These are phyloP conservation scores for Bubo bubo DNA, from an alignment of 2,113 vertebrate genomes.

Conservation along the genomic window DNA sequence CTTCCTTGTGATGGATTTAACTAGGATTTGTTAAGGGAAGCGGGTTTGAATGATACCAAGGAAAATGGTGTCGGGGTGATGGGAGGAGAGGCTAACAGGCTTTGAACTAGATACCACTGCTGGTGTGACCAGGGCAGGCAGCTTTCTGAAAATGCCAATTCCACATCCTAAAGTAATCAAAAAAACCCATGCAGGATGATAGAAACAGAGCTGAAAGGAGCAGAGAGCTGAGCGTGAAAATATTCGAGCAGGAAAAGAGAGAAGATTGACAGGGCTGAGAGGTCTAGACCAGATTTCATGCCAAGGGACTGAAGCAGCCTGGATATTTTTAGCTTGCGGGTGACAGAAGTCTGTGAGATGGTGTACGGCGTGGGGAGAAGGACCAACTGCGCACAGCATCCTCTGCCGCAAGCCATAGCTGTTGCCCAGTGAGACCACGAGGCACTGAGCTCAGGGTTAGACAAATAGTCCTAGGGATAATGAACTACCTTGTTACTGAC, in stretches of 20 bases:
- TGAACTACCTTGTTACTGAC: not conserved
- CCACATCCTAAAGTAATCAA: accelerated
- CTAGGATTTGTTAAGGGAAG: not conserved
- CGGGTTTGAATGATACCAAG: not conserved
- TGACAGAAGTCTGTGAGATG: not conserved
- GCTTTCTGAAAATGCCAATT: not conserved
- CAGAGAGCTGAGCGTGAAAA: not conserved
- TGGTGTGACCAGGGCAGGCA: accelerated
- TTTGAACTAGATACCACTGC: not conserved
- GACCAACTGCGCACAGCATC: not conserved
- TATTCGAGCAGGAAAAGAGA: not conserved
- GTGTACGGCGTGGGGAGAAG: accelerated
- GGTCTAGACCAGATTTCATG: not conserved
- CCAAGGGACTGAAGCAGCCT: not conserved
- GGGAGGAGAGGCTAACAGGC: not conserved
- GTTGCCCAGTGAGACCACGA: not conserved
- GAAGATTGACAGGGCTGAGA: not conserved
- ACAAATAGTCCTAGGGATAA: not conserved
- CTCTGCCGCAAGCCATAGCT: not conserved
- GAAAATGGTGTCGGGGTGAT: not conserved
- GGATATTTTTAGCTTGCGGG: not conserved
- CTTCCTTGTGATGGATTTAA: not conserved
- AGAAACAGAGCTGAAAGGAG: not conserved
- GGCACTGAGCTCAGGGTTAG: not conserved
- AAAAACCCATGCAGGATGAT: not conserved